Percentiles rank a stretch among this genome's conserved stretches.
These are phyloP conservation scores for Drepanosiphum platanoidis DNA, from an alignment of 2,888 invertebrate genomes.

Conservation along the genomic window DNA sequence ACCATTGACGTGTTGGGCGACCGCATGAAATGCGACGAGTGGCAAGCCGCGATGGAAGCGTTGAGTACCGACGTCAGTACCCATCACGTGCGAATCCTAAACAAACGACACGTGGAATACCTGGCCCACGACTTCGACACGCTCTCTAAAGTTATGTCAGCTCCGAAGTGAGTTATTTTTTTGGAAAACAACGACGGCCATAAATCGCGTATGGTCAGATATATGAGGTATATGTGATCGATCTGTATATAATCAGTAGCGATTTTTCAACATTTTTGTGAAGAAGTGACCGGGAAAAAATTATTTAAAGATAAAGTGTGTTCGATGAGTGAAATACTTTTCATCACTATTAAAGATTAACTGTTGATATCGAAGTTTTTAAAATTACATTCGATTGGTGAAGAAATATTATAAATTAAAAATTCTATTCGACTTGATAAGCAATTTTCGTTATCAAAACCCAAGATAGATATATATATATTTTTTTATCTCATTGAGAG, in stretches of 20 bases:
- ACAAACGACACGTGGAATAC: not conserved
- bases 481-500: too few relatives aligned
- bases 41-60: constrained; percentile 18
- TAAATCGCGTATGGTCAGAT: too few relatives aligned
- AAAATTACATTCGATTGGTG: too few relatives aligned
- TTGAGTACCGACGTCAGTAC: not conserved
- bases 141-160: not conserved
- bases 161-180: constrained; percentile 16
- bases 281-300: not conserved
- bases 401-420: too few relatives aligned
- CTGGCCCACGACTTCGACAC: not conserved
- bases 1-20: constrained; percentile 20
- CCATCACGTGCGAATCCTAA: constrained; percentile 9
- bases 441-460: too few relatives aligned
- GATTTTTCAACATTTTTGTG: not conserved
- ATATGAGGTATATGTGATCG: too few relatives aligned
- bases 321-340: too few relatives aligned
- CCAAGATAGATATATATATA: too few relatives aligned
- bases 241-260: not conserved
- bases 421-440: too few relatives aligned
- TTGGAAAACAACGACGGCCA: too few relatives aligned
- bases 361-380: too few relatives aligned
- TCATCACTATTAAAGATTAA: too few relatives aligned
- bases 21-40: constrained; percentile 15
- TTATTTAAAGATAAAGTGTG: not conserved